These are phyloP conservation scores for Ellobium chinense DNA, from an alignment of 2,888 invertebrate species.

Conservation along the genomic window DNA sequence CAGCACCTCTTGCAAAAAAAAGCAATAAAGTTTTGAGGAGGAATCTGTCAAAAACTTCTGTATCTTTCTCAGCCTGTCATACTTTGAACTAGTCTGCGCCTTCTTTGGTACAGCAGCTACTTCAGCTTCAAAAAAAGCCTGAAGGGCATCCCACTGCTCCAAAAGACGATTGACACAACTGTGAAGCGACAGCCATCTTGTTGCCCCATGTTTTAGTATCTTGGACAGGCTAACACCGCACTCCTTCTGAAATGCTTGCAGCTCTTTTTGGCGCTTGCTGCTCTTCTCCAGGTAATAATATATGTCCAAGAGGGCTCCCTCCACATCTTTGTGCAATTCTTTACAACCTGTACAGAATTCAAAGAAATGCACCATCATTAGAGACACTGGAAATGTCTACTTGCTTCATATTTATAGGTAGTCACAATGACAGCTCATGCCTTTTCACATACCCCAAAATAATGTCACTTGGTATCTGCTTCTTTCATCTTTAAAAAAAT, in stretches of 20 bases:
- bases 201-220: constrained; percentile 38
- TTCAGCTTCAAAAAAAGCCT: not conserved
- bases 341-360: not conserved
- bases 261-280: constrained; percentile 26
- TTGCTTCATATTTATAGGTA: constrained; percentile 6
- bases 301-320: constrained; percentile 46
- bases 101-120: not conserved
- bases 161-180: not conserved
- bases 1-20: not conserved
- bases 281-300: constrained; percentile 44
- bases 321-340: constrained; percentile 11
- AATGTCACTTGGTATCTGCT: not conserved
- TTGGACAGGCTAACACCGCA: not conserved
- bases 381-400: not conserved
- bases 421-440: not conserved
- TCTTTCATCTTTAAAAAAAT: not conserved
- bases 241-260: constrained; percentile 11
- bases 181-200: constrained; percentile 19
- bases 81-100: not conserved
- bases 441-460: not conserved
- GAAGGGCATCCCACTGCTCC: constrained; percentile 25
- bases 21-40: not conserved
- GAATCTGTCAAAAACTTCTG: not conserved
- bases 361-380: not conserved
- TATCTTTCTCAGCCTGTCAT: not conserved